Percentiles rank a stretch among this genome's conserved stretches.
These are phyloP conservation scores for Romanogobio albipinnatus DNA, from an alignment of 2,113 vertebrate genomes.

Conservation along the genomic window DNA sequence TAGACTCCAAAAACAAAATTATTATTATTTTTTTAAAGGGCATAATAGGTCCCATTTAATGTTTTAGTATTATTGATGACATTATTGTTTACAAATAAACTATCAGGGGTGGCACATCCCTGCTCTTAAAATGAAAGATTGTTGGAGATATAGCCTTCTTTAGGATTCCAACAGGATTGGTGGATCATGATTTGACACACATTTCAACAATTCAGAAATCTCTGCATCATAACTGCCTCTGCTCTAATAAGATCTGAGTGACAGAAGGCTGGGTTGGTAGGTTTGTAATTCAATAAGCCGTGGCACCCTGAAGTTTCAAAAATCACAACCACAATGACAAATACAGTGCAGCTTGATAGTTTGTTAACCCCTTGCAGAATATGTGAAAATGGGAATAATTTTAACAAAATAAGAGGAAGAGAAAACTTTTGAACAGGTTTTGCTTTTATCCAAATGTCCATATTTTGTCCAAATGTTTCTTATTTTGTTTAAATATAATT, in stretches of 20 bases:
- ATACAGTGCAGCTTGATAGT: neutral
- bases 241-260: neutral
- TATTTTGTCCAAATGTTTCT: no score
- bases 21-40: no score
- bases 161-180: neutral
- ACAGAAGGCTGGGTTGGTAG: neutral
- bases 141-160: no score
- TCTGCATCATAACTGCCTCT: neutral
- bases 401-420: no score
- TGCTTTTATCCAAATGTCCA: no score
- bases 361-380: no score
- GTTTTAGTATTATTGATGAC: neutral
- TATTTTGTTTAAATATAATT: no score
- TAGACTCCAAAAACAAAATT: no score
- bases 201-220: rapidly evolving
- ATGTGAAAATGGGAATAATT: no score
- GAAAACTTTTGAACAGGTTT: no score
- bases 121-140: neutral
- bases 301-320: neutral
- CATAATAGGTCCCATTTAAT: no score
- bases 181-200: neutral
- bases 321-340: neutral
- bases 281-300: neutral
- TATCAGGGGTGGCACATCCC: neutral
- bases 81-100: neutral